These are phyloP conservation scores for Bovichtus variegatus DNA, from an alignment of 2,797 vertebrate genomes.

Conservation along the genomic window DNA sequence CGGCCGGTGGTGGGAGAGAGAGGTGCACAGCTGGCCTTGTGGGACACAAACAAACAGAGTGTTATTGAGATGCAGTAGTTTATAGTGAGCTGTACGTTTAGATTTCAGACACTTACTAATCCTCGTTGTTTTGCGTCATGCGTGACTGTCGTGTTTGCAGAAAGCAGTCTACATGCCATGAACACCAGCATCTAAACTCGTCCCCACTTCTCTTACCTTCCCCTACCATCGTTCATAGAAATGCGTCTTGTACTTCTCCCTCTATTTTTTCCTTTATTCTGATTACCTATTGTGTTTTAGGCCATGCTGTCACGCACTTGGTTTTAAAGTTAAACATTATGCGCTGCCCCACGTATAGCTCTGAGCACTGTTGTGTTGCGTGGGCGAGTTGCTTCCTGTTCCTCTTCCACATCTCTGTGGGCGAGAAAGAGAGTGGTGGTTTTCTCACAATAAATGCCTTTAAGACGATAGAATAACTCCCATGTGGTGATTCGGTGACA, in stretches of 20 bases:
- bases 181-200: not conserved
- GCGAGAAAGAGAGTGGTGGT: conserved; percentile 32
- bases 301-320: not conserved
- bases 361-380: conserved; percentile 41
- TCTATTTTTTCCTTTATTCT: not conserved
- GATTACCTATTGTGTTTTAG: not conserved
- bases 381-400: conserved; percentile 73
- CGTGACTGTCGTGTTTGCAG: not conserved
- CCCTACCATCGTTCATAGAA: not conserved
- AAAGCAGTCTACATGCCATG: not conserved
- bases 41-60: no score
- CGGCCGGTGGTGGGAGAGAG: no score
- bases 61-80: no score
- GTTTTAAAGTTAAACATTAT: not conserved
- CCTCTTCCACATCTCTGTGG: conserved; percentile 63
- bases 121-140: not conserved
- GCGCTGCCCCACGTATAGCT: conserved; percentile 5
- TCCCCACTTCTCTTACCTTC: conserved; percentile 16
- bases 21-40: no score
- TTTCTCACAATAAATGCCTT: conserved; percentile 40
- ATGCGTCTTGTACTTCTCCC: not conserved
- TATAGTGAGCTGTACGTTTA: not conserved
- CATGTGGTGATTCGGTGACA: not conserved
- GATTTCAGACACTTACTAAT: not conserved
- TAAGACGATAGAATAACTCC: not conserved